Percentiles rank a stretch among this genome's conserved stretches.
Conservation (phyloP, 2,888 invertebrate species). For the Clostera curtula region DNA sequence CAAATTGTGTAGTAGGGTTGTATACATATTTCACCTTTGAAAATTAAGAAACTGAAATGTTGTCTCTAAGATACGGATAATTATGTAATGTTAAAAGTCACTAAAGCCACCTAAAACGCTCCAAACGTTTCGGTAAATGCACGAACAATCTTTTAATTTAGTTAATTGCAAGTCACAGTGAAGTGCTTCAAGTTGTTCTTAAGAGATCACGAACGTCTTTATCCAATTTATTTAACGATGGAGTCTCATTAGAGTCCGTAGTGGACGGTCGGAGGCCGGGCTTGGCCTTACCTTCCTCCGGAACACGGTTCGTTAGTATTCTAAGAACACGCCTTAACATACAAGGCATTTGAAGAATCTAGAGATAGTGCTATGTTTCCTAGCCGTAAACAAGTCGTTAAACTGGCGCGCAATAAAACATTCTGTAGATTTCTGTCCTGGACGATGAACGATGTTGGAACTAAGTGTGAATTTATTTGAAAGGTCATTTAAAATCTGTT, state of each 20-base stretch:
- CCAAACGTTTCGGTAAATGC: conserved; percentile 56
- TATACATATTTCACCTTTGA: too few species aligned
- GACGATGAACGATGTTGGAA: conserved; percentile 11
- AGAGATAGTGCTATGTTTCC: conserved; percentile 23
- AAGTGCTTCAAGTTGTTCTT: conserved; percentile 68
- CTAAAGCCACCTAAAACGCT: conserved; percentile 39
- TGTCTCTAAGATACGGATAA: conserved; percentile 32
- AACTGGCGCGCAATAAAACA: conserved; percentile 20
- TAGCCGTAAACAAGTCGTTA: conserved; percentile 33
- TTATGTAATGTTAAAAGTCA: conserved; percentile 45
- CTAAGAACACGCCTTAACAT: conserved; percentile 20
- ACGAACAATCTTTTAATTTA: conserved; percentile 72
- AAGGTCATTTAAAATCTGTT: too few species aligned
- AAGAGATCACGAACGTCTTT: conserved; percentile 73
- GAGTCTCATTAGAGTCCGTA: conserved; percentile 65
- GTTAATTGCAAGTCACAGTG: conserved; percentile 71
- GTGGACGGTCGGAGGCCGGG: conserved; percentile 40
- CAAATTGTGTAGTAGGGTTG: too few species aligned
- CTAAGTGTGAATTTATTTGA: conserved; percentile 2
- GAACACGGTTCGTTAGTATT: conserved; percentile 48
- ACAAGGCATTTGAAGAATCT: conserved; percentile 25
- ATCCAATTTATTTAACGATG: conserved; percentile 75
- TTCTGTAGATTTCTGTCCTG: conserved; percentile 19
- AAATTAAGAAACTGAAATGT: too few species aligned
- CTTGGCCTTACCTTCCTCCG: conserved; percentile 39